phyloP scores from a whole-genome alignment of 2,888 invertebrate species.

The Idaea dimidiata region DNA sequence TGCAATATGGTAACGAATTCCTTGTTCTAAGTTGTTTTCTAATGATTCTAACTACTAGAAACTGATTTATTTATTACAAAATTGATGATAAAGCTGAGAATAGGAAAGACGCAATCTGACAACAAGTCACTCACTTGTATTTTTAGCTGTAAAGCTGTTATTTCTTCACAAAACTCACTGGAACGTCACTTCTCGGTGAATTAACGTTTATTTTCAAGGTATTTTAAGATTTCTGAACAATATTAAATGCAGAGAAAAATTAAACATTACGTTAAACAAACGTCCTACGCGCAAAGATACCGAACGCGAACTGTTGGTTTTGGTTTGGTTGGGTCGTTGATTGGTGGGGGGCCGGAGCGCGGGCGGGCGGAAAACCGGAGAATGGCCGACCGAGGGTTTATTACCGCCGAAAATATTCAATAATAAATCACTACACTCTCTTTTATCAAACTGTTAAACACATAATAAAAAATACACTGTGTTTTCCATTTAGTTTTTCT shows the following conservation, averaged over 20 bases:
- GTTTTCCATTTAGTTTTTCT: conserved; percentile 13
- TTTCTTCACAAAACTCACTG: conserved; percentile 69
- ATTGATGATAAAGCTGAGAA: conserved; percentile 52
- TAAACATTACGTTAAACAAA: conserved; percentile 72
- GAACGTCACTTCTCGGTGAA: conserved; percentile 66
- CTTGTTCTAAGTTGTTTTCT: conserved; percentile 28
- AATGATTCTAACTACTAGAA: conserved; percentile 38
- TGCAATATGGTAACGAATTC: conserved; percentile 46
- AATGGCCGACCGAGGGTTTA: conserved; percentile 65
- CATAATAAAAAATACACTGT: conserved; percentile 18
- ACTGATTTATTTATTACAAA: conserved; percentile 50
- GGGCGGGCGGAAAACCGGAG: conserved; percentile 72
- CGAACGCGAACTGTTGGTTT: conserved; percentile 82
- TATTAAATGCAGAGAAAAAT: conserved; percentile 77
- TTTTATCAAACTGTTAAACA: conserved; percentile 4
- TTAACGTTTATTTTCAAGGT: conserved; percentile 65
- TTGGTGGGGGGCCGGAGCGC: conserved; percentile 37
- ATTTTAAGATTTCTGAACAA: conserved; percentile 76
- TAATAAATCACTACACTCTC: conserved; percentile 7
- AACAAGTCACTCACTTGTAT: conserved; percentile 74
- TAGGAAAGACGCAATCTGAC: conserved; percentile 78
- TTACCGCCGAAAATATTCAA: conserved; percentile 42
- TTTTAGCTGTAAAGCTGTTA: conserved; percentile 62
- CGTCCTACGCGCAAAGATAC: conserved; percentile 77
- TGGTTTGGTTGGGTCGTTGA: conserved; percentile 60